These are phyloP conservation scores for Didymodactylos carnosus DNA, from an alignment of 2,888 invertebrate genomes.

Conservation along the genomic window DNA sequence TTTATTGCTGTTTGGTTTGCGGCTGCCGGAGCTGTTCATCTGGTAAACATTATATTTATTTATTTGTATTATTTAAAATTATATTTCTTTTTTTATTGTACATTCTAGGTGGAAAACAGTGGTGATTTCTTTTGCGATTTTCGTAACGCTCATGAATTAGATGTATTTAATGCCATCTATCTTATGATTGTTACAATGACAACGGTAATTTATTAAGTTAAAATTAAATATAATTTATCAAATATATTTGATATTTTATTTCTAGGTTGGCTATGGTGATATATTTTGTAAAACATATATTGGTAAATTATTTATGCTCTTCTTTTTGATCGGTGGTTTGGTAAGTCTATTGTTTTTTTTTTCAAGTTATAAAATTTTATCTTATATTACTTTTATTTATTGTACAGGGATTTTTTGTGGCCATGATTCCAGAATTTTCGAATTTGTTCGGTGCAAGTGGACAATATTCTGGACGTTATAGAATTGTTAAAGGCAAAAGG, in stretches of 20 bases:
- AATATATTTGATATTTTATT: neutral
- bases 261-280: neutral
- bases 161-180: constrained; percentile 99
- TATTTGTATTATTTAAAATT: no score
- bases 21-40: constrained; percentile 96
- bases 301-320: neutral
- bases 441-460: constrained; percentile 97
- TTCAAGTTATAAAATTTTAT: neutral
- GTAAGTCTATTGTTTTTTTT: constrained; percentile 49
- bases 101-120: neutral
- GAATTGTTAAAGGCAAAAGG: constrained; percentile 99
- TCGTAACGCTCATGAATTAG: constrained; percentile 38
- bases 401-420: constrained; percentile 95
- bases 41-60: no score
- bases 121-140: neutral
- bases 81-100: no score
- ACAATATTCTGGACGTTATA: constrained; percentile 98
- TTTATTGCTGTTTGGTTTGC: constrained; percentile 99
- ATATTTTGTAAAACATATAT: neutral
- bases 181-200: constrained; percentile 91
- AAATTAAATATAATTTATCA: neutral
- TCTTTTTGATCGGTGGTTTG: constrained; percentile 67
- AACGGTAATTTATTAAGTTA: no score
- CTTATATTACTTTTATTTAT: neutral
- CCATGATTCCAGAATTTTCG: constrained; percentile 99